Conservation (phyloP, 23 tunicate species). For the Aplidium turbinatum region DNA sequence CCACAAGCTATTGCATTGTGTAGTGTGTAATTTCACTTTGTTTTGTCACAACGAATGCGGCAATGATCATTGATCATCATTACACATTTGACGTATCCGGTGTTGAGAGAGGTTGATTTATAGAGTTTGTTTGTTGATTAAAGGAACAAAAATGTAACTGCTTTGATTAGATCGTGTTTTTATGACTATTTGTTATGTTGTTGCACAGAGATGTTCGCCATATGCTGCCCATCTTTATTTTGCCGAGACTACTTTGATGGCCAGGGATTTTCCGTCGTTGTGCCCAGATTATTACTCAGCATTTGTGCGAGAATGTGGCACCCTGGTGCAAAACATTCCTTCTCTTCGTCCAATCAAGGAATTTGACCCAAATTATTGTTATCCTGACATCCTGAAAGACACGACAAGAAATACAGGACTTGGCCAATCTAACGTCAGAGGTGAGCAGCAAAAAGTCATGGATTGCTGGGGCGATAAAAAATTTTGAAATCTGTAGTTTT, state of each 20-base stretch:
- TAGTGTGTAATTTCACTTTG: no score
- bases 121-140: no score
- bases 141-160: no score
- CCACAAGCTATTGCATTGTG: no score
- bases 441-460: no score
- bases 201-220: conserved; percentile 74
- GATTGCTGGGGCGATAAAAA: no score
- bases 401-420: neutral
- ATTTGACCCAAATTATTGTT: conserved; percentile 58
- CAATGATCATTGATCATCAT: no score
- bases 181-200: neutral
- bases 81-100: no score
- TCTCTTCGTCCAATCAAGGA: neutral
- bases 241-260: conserved; percentile 45
- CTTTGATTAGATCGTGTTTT: neutral
- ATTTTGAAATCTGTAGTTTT: no score
- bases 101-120: no score
- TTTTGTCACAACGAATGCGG: no score
- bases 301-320: conserved; percentile 11
- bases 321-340: neutral
- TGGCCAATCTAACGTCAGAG: conserved; percentile 2
- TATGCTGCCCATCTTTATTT: conserved; percentile 84
- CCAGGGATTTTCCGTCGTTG: conserved; percentile 56
- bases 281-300: conserved; percentile 34
- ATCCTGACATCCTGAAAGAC: conserved; percentile 39